Conservation (phyloP, 2,797 vertebrate genomes). For the Phrynocephalus guinanensis region DNA sequence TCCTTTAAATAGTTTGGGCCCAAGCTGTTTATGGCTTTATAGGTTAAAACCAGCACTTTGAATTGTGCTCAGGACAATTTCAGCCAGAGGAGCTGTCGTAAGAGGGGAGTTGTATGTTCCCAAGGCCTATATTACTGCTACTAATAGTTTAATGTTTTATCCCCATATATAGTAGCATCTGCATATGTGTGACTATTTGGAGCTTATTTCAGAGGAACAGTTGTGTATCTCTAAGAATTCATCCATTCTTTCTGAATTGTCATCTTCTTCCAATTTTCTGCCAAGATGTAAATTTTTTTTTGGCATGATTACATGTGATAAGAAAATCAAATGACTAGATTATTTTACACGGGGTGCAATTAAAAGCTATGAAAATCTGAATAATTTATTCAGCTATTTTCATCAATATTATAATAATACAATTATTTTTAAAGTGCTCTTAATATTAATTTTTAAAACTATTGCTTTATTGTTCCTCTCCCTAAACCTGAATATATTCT, state of each 20-base stretch:
- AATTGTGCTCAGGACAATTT: too few relatives aligned
- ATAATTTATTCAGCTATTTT: conserved; percentile 14
- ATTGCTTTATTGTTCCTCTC: not conserved
- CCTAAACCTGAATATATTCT: not conserved
- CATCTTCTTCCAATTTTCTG: not conserved
- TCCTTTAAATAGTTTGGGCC: too few relatives aligned
- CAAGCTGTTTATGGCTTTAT: too few relatives aligned
- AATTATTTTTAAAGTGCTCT: not conserved
- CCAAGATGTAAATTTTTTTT: not conserved
- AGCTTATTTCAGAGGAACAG: too few relatives aligned
- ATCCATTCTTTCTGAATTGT: not conserved
- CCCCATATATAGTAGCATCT: not conserved
- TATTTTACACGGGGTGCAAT: conserved; percentile 27
- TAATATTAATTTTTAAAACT: not conserved
- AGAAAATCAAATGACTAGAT: not conserved
- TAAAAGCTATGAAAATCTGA: not conserved
- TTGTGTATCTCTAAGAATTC: not conserved
- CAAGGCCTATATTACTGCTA: not conserved
- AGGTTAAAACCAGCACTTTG: too few relatives aligned
- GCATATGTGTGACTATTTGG: not conserved
- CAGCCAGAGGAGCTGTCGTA: too few relatives aligned
- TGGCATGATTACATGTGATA: conserved; percentile 7
- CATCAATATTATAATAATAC: accelerated
- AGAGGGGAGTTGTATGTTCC: too few relatives aligned
- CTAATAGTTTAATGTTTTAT: not conserved